These are phyloP conservation scores for Microcaecilia unicolor DNA, from an alignment of 2,797 vertebrate species.

Conservation along the genomic window DNA sequence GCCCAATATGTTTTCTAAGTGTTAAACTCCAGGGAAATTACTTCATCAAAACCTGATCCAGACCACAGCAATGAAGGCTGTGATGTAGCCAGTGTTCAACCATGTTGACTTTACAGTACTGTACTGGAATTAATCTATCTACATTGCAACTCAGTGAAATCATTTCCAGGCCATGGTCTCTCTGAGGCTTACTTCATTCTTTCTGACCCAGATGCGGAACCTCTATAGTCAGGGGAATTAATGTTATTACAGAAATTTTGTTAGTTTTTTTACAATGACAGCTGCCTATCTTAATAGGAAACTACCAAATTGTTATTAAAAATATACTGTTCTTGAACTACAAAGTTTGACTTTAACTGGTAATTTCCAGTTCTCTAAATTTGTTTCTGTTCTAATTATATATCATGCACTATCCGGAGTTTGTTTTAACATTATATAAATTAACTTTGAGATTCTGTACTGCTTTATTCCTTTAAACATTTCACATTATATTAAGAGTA, in stretches of 20 bases:
- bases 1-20: constrained; percentile 60
- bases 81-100: constrained; percentile 47
- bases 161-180: constrained; percentile 67
- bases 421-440: neutral
- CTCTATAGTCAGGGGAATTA: constrained; percentile 12
- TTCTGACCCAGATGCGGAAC: constrained; percentile 55
- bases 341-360: neutral
- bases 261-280: neutral
- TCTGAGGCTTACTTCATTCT: constrained; percentile 65
- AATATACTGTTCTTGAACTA: neutral
- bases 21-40: constrained; percentile 77
- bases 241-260: constrained; percentile 12
- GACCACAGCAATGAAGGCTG: constrained; percentile 47
- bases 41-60: constrained; percentile 71
- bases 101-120: constrained; percentile 75
- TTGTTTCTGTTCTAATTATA: neutral
- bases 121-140: constrained; percentile 72
- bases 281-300: neutral
- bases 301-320: neutral
- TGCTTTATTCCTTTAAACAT: no score
- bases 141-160: constrained; percentile 71
- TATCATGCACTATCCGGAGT: neutral
- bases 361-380: neutral
- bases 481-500: no score
- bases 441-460: neutral